These are phyloP conservation scores for Thamnophis elegans DNA, from an alignment of 2,797 vertebrate species.

Conservation along the genomic window DNA sequence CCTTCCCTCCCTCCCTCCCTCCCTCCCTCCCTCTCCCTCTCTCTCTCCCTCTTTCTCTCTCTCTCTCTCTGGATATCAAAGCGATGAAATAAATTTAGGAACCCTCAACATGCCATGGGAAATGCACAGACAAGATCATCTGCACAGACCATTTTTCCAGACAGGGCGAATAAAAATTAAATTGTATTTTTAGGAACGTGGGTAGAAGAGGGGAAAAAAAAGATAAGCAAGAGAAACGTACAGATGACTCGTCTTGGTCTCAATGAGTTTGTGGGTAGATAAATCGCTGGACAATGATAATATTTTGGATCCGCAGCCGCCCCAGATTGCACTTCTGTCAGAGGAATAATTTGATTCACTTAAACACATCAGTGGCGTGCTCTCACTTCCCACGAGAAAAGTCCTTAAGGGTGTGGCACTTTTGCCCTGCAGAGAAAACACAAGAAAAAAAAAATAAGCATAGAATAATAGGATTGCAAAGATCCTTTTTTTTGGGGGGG, in stretches of 20 bases:
- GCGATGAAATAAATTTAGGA: neutral
- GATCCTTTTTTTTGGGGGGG: too few species aligned
- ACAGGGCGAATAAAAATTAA: slow-evolving; percentile 2
- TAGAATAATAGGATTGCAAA: neutral
- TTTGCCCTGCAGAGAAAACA: slow-evolving; percentile 70
- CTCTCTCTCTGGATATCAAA: neutral
- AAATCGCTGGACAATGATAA: slow-evolving; percentile 83
- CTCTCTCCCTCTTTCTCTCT: neutral
- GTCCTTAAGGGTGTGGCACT: slow-evolving; percentile 82
- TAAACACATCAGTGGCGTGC: slow-evolving; percentile 86
- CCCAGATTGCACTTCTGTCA: slow-evolving; percentile 84
- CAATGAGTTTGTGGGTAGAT: slow-evolving; percentile 81
- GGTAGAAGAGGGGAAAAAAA: neutral
- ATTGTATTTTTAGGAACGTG: neutral
- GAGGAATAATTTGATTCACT: slow-evolving; percentile 75
- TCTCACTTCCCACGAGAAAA: slow-evolving; percentile 78
- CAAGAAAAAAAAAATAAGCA: neutral
- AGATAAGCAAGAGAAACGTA: slow-evolving; percentile 70
- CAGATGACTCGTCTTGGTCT: slow-evolving; percentile 82
- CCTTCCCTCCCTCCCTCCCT: too few species aligned
- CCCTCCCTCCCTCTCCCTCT: too few species aligned
- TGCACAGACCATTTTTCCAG: accelerated
- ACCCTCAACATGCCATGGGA: neutral
- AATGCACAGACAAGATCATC: neutral
- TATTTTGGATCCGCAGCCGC: slow-evolving; percentile 86